Conservation (phyloP, 2,113 vertebrate species). For the Camelus dromedarius region DNA sequence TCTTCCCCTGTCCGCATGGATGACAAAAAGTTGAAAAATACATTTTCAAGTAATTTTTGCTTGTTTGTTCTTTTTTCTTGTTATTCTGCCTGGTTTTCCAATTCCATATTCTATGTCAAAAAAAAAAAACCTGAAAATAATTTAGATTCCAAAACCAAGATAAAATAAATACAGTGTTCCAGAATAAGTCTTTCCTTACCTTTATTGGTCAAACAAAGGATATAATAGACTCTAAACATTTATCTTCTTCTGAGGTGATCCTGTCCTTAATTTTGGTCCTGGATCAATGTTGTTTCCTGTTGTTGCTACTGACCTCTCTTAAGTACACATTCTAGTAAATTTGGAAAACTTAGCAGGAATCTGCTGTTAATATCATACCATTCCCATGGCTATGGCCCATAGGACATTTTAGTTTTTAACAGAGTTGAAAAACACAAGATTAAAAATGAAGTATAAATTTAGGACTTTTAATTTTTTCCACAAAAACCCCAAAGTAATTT, state of each 20-base stretch:
- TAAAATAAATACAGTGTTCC: neutral
- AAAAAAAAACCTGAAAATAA: neutral
- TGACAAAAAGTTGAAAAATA: neutral
- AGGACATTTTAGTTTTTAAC: neutral
- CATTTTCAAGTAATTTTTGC: neutral
- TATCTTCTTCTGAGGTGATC: neutral
- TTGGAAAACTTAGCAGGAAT: neutral
- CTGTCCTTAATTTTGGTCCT: neutral
- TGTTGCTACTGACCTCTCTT: neutral
- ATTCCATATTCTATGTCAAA: neutral
- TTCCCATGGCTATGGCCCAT: neutral
- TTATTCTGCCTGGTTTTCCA: neutral
- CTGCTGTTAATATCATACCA: neutral
- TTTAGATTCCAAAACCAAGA: neutral
- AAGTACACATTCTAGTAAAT: conserved; percentile 33
- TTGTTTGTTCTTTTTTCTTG: neutral
- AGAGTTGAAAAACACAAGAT: neutral
- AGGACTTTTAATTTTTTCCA: neutral
- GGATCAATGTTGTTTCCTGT: neutral
- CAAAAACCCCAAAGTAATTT: neutral
- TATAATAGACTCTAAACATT: neutral
- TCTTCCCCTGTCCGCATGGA: neutral
- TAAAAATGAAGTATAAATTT: neutral
- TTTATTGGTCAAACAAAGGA: neutral
- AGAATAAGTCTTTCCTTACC: neutral